A percentile compares a stretch with the other conserved stretches of the same genome.
These are phyloP conservation scores for Tupiocoris notatus DNA, from an alignment of 2,888 invertebrate species.

Conservation along the genomic window DNA sequence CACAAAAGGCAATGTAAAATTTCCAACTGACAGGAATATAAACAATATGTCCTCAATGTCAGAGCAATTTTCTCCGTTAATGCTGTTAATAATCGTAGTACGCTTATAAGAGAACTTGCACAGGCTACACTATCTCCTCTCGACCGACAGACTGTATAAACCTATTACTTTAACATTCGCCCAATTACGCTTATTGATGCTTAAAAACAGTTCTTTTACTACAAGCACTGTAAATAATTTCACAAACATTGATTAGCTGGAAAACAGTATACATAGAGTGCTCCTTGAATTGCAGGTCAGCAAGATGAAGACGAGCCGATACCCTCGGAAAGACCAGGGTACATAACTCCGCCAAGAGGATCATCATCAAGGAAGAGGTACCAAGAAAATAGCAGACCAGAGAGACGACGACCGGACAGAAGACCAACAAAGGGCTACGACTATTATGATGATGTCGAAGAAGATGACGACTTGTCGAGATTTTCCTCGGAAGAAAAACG, in stretches of 20 bases:
- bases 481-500: slow-evolving; percentile 30
- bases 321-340: slow-evolving; percentile 35
- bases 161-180: no score
- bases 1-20: no score
- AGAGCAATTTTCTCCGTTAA: no score
- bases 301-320: slow-evolving; percentile 45
- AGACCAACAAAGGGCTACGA: slow-evolving; percentile 40
- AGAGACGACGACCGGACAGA: slow-evolving; percentile 39
- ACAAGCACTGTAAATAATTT: background rate
- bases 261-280: no score
- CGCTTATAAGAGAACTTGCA: no score
- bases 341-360: slow-evolving; percentile 34
- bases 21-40: no score
- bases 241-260: background rate
- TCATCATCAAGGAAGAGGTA: slow-evolving; percentile 42
- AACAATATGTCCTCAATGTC: no score
- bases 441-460: slow-evolving; percentile 43
- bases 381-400: slow-evolving; percentile 24
- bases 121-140: no score
- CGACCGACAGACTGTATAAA: no score
- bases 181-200: no score
- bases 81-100: no score
- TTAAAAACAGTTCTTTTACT: background rate
- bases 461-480: slow-evolving; percentile 33
- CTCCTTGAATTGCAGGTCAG: slow-evolving; percentile 39